Evolutionary conservation across 64 coral and sea anemone genomes (phyloP).

Genomic region (Stylophora pistillata): DNA sequence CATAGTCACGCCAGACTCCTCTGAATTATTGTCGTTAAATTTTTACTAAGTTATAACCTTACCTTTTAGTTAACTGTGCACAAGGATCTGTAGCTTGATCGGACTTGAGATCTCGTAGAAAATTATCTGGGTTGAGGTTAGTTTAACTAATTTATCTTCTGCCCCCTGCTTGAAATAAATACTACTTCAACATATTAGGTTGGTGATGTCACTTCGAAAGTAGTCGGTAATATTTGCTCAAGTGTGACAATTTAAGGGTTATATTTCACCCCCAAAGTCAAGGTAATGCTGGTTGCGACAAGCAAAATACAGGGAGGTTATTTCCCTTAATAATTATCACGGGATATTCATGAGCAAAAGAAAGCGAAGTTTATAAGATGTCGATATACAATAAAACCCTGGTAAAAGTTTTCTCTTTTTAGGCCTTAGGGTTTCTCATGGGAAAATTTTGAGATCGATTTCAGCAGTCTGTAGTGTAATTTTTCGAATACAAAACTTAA

Average conservation of each 20-base stretch:
- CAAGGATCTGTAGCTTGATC: not conserved
- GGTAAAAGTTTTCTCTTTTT: too few relatives aligned
- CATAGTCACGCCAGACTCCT: not conserved
- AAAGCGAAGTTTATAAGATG: not conserved
- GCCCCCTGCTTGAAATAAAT: not conserved
- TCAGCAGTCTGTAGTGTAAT: too few relatives aligned
- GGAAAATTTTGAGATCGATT: too few relatives aligned
- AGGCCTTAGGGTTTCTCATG: too few relatives aligned
- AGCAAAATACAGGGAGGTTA: not conserved
- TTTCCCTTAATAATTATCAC: not conserved
- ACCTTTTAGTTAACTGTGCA: too few relatives aligned
- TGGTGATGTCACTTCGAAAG: constrained; percentile 22
- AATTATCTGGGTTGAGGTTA: not conserved
- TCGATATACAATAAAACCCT: not conserved
- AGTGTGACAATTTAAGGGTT: not conserved
- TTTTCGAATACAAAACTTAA: too few relatives aligned
- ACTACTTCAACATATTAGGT: not conserved
- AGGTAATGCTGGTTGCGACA: not conserved
- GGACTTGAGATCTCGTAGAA: not conserved
- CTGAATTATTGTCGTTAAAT: not conserved
- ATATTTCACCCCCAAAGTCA: not conserved
- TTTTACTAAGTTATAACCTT: not conserved
- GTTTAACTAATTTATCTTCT: not conserved
- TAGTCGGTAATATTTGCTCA: constrained; percentile 1
- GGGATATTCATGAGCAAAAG: not conserved